These are phyloP conservation scores for Tetragnatha versicolor DNA, from an alignment of 1,140 invertebrate genomes.

Conservation along the genomic window DNA sequence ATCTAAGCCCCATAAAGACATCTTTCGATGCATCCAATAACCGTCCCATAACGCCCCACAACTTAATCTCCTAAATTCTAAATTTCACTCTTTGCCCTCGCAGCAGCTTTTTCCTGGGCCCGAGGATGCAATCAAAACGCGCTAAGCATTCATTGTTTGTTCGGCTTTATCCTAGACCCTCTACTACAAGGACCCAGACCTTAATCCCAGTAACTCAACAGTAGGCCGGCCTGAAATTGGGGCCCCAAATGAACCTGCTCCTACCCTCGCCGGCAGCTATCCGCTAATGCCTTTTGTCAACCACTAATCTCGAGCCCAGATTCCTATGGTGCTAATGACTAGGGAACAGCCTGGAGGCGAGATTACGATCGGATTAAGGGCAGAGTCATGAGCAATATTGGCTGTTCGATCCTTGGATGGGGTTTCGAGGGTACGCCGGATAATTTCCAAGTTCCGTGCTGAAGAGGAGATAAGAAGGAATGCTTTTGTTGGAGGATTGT, in stretches of 20 bases:
- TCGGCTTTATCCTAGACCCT: background rate
- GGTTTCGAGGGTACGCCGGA: background rate
- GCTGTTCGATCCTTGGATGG: conserved; percentile 18
- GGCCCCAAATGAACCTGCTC: background rate
- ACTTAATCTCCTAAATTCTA: no score
- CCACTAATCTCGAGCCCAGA: conserved; percentile 17
- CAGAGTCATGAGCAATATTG: conserved; percentile 30
- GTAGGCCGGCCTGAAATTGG: background rate
- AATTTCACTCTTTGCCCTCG: no score
- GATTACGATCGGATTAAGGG: conserved; percentile 30
- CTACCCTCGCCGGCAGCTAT: background rate
- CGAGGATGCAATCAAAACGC: background rate
- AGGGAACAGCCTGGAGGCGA: background rate
- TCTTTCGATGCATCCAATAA: no score
- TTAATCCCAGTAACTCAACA: background rate
- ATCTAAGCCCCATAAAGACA: no score
- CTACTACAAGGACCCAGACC: background rate
- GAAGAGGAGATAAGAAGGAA: no score
- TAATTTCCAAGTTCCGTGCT: background rate
- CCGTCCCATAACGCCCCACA: no score
- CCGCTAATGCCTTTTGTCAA: conserved; percentile 20
- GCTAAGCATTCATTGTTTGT: background rate
- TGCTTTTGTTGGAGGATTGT: no score
- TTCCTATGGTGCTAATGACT: conserved; percentile 8
- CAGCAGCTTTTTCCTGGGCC: no score